Conservation (phyloP, 2,113 vertebrate genomes). For the Mustelus asterias region DNA sequence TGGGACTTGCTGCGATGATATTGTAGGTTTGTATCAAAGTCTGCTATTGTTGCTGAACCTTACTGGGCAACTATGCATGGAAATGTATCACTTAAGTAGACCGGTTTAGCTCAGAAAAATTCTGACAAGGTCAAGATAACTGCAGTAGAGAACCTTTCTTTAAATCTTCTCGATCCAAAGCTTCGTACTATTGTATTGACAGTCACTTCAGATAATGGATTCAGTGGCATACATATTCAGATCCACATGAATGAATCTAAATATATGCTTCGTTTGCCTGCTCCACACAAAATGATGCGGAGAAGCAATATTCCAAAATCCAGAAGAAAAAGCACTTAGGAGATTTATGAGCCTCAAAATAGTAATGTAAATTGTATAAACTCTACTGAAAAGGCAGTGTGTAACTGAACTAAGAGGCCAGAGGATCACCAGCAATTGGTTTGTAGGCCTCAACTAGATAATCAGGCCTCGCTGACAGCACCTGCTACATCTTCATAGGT, state of each 20-base stretch:
- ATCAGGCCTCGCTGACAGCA: neutral
- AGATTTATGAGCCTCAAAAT: neutral
- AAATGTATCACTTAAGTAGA: neutral
- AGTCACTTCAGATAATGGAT: neutral
- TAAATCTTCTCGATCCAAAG: neutral
- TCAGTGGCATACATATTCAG: neutral
- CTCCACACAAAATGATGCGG: neutral
- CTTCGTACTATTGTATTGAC: neutral
- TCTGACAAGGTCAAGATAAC: constrained; percentile 13
- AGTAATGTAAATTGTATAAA: neutral
- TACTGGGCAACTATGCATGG: neutral
- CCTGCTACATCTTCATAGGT: neutral
- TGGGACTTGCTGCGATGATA: neutral
- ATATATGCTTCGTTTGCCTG: neutral
- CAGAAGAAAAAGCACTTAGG: neutral
- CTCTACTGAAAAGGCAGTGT: neutral
- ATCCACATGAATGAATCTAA: neutral
- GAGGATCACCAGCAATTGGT: neutral
- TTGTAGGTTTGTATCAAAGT: neutral
- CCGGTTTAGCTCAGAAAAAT: neutral
- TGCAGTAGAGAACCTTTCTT: neutral
- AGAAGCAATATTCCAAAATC: neutral
- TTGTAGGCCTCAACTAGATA: neutral
- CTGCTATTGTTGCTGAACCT: neutral
- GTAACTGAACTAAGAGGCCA: neutral